Evolutionary conservation across 2,888 invertebrate genomes (phyloP).

Genomic region (Pammene fasciana): DNA sequence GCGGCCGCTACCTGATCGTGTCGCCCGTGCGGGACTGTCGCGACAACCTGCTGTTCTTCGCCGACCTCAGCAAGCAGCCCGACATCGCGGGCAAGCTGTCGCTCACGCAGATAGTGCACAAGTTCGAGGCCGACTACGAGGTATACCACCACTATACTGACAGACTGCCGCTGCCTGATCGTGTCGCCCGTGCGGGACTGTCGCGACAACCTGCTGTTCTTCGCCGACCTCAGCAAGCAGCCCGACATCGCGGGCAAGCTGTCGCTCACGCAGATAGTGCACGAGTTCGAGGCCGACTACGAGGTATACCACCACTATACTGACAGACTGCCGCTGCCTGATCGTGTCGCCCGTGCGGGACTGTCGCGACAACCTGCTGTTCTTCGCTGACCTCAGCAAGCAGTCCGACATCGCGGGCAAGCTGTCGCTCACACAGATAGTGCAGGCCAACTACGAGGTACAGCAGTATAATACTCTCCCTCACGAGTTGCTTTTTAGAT

Average conservation of each 20-base stretch:
- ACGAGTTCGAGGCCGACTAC: slow-evolving; percentile 88
- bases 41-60: slow-evolving; percentile 94
- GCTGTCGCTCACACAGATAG: slow-evolving; percentile 89
- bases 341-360: slow-evolving; percentile 92
- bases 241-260: slow-evolving; percentile 86
- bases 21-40: slow-evolving; percentile 94
- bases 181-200: slow-evolving; percentile 93
- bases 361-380: slow-evolving; percentile 95
- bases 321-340: slow-evolving; percentile 86
- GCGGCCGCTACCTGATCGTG: slow-evolving; percentile 94
- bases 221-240: slow-evolving; percentile 88
- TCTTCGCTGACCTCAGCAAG: slow-evolving; percentile 90
- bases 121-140: slow-evolving; percentile 97
- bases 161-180: slow-evolving; percentile 88
- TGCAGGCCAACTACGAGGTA: slow-evolving; percentile 79
- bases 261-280: slow-evolving; percentile 90
- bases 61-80: slow-evolving; percentile 87
- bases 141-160: slow-evolving; percentile 69
- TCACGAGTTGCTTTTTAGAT: too few species aligned
- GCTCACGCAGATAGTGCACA: slow-evolving; percentile 91
- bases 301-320: too few species aligned
- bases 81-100: slow-evolving; percentile 86
- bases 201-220: slow-evolving; percentile 95
- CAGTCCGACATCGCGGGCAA: slow-evolving; percentile 85
- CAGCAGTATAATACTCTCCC: too few species aligned